Percentiles rank a stretch among this genome's conserved stretches.
Evolutionary conservation across 1,140 invertebrate genomes (phyloP).

Genomic region (Microplitis demolitor): DNA sequence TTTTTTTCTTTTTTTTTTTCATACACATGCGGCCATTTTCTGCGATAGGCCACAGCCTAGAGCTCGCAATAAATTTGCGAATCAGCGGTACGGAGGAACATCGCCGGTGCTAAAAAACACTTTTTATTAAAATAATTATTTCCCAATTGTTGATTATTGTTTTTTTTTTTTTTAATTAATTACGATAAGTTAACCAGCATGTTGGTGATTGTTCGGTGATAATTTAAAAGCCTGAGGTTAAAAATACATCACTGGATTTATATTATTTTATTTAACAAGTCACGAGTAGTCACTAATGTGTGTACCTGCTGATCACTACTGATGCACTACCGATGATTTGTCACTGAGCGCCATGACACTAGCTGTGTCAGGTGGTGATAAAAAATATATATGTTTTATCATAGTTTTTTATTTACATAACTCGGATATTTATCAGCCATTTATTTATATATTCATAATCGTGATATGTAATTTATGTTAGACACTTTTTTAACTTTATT

Average conservation of each 20-base stretch:
- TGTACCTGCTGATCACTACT: constrained; percentile 1
- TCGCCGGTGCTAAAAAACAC: neutral
- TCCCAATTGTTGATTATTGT: neutral
- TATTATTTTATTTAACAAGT: neutral
- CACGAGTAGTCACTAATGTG: neutral
- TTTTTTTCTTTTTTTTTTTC: neutral
- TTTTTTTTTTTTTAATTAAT: neutral
- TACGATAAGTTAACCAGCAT: neutral
- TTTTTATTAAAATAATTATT: neutral
- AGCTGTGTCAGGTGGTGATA: constrained; percentile 9
- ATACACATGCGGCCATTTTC: constrained; percentile 20
- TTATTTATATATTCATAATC: neutral
- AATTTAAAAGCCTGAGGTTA: neutral
- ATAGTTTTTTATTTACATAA: neutral
- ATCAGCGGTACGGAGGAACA: neutral
- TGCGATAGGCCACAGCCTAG: constrained; percentile 19
- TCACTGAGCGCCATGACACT: constrained; percentile 29
- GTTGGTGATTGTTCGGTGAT: too few relatives aligned
- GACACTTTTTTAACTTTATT: too few relatives aligned
- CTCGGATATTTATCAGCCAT: neutral
- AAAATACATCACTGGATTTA: neutral
- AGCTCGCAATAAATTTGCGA: neutral
- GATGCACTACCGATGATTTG: constrained; percentile 14
- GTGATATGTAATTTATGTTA: too few relatives aligned
- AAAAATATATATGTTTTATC: neutral